Evolutionary conservation across 2,113 vertebrate genomes (phyloP).

Genomic region (Embiotoca jacksoni): DNA sequence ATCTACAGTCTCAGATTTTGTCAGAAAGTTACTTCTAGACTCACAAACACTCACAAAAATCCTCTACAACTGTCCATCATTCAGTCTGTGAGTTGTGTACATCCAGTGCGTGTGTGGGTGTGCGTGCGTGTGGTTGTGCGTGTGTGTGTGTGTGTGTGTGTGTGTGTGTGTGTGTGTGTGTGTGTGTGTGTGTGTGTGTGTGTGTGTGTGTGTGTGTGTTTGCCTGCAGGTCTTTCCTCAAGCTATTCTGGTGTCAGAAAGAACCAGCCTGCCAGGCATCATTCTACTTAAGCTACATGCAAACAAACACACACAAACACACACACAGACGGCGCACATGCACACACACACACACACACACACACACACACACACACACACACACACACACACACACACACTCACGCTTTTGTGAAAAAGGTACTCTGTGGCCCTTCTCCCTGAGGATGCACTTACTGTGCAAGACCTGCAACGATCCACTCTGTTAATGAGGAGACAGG

Average conservation of each 20-base stretch:
- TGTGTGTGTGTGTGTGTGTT: constrained; percentile 20
- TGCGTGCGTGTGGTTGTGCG: neutral
- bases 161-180: constrained; percentile 4
- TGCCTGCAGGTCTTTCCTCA: constrained; percentile 37
- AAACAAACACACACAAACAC: constrained; percentile 17
- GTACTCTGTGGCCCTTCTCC: constrained; percentile 55
- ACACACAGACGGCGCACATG: neutral
- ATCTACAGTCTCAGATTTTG: constrained; percentile 27
- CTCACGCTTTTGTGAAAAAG: constrained; percentile 35
- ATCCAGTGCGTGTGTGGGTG: constrained; percentile 9
- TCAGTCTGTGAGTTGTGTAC: constrained; percentile 8
- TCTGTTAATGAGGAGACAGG: constrained; percentile 67
- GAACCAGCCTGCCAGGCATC: constrained; percentile 50
- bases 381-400: constrained; percentile 19
- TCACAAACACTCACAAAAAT: neutral
- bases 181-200: constrained; percentile 13
- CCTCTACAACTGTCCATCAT: neutral
- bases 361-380: constrained; percentile 10
- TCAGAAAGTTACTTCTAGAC: constrained; percentile 27
- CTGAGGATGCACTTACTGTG: constrained; percentile 68
- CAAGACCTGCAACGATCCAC: constrained; percentile 53
- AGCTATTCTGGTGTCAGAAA: constrained; percentile 58
- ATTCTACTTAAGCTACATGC: constrained; percentile 26
- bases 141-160: constrained; percentile 18
- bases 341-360: constrained; percentile 9